Evolutionary conservation across 2,888 invertebrate genomes (phyloP).

Genomic region (Drosophila peninsularis): DNA sequence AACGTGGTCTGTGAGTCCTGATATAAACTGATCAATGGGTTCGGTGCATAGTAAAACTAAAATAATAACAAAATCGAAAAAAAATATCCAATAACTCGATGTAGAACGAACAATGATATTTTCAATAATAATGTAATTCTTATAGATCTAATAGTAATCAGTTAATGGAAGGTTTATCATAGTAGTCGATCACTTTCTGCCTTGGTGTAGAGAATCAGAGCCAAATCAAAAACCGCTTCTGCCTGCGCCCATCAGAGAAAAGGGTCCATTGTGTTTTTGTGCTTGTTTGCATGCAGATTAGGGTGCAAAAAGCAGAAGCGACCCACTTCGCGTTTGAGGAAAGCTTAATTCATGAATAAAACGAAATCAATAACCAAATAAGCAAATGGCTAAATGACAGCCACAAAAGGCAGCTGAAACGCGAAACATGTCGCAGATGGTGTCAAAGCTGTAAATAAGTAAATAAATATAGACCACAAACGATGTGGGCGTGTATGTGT

Average conservation of each 20-base stretch:
- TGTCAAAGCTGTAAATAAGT: conserved; percentile 65
- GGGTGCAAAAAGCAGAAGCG: conserved; percentile 23
- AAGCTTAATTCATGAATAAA: conserved; percentile 54
- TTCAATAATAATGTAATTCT: background rate
- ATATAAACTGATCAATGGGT: too few relatives aligned
- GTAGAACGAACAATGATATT: background rate
- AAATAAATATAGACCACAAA: conserved; percentile 75
- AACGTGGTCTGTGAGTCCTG: too few relatives aligned
- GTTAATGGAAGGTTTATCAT: background rate
- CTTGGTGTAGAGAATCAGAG: conserved; percentile 4
- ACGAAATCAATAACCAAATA: conserved; percentile 63
- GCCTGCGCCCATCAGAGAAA: conserved; percentile 16
- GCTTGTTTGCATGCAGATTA: conserved; percentile 53
- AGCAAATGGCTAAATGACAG: conserved; percentile 49
- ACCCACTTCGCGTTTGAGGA: conserved; percentile 14
- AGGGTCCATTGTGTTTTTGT: conserved; percentile 10
- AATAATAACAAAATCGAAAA: background rate
- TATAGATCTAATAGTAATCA: background rate
- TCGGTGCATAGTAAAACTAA: too few relatives aligned
- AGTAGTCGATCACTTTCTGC: conserved; percentile 8
- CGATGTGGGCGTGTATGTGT: conserved; percentile 8
- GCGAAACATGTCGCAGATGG: conserved; percentile 69
- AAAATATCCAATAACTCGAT: background rate
- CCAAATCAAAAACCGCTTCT: conserved; percentile 27
- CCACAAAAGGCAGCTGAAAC: conserved; percentile 64